Evolutionary conservation across 2,888 invertebrate species (phyloP).

Genomic region (Panorpa germanica): DNA sequence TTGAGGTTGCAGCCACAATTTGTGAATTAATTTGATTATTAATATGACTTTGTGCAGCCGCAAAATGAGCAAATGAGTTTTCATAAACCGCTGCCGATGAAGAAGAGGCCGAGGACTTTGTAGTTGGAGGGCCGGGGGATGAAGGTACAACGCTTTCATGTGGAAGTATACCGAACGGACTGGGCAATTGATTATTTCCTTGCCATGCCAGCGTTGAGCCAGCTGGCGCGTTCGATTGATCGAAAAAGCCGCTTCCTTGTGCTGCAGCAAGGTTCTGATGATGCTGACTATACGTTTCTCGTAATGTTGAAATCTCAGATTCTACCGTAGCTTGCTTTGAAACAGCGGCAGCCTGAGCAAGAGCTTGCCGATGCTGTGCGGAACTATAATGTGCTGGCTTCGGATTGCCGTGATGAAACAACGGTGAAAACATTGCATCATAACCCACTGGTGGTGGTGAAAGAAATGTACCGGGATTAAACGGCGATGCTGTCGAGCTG

Average conservation of each 20-base stretch:
- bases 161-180: slow-evolving; percentile 59
- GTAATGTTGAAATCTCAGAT: slow-evolving; percentile 32
- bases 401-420: slow-evolving; percentile 61
- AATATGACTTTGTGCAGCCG: slow-evolving; percentile 29
- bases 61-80: slow-evolving; percentile 51
- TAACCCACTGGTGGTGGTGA: slow-evolving; percentile 60
- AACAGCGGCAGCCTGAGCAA: slow-evolving; percentile 27
- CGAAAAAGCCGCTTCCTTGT: slow-evolving; percentile 46
- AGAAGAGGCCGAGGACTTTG: slow-evolving; percentile 32
- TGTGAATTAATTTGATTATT: slow-evolving; percentile 46
- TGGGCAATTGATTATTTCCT: slow-evolving; percentile 45
- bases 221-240: slow-evolving; percentile 35
- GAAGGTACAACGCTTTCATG: slow-evolving; percentile 57
- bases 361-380: slow-evolving; percentile 46
- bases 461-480: slow-evolving; percentile 52
- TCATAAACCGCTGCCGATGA: slow-evolving; percentile 34
- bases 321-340: slow-evolving; percentile 35
- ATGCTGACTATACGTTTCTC: slow-evolving; percentile 33
- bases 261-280: slow-evolving; percentile 32
- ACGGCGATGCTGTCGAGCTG: slow-evolving; percentile 39
- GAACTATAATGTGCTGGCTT: slow-evolving; percentile 56
- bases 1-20: slow-evolving; percentile 31
- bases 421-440: slow-evolving; percentile 64
- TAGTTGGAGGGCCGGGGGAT: slow-evolving; percentile 35
- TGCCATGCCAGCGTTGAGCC: slow-evolving; percentile 47